Conservation (phyloP, 2,113 vertebrate species). For the Sterna hirundo region DNA sequence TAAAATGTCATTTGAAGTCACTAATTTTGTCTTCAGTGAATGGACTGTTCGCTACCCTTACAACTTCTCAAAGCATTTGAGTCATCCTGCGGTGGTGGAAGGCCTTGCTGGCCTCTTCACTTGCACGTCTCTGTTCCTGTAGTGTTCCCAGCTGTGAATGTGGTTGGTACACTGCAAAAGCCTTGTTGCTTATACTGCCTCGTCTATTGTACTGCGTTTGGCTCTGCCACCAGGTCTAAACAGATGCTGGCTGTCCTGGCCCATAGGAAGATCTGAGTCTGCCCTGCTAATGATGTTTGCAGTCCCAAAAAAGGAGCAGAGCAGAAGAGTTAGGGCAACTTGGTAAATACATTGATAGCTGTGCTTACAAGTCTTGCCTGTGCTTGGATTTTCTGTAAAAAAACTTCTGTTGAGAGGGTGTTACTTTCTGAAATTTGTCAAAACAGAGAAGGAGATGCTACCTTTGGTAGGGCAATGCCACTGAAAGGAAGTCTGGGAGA, state of each 20-base stretch:
- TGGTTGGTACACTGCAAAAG: neutral
- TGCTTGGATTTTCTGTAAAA: neutral
- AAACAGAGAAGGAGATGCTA: neutral
- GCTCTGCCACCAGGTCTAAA: neutral
- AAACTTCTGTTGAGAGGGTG: neutral
- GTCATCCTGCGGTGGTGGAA: neutral
- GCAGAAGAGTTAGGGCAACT: neutral
- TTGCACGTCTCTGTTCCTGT: neutral
- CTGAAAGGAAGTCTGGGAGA: neutral
- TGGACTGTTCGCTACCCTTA: neutral
- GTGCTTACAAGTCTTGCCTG: neutral
- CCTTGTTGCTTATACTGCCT: neutral
- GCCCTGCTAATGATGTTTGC: neutral
- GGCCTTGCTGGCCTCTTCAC: neutral
- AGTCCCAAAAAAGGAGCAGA: neutral
- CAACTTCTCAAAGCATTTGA: neutral
- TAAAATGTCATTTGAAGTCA: neutral
- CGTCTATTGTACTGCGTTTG: neutral
- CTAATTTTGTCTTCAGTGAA: neutral
- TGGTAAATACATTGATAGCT: neutral
- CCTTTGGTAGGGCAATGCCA: neutral
- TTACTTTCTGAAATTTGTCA: neutral
- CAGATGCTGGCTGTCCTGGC: neutral
- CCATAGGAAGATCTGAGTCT: neutral
- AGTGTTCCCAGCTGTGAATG: neutral